phyloP scores from a whole-genome alignment of 2,113 vertebrate species.

The Pteronura brasiliensis region DNA sequence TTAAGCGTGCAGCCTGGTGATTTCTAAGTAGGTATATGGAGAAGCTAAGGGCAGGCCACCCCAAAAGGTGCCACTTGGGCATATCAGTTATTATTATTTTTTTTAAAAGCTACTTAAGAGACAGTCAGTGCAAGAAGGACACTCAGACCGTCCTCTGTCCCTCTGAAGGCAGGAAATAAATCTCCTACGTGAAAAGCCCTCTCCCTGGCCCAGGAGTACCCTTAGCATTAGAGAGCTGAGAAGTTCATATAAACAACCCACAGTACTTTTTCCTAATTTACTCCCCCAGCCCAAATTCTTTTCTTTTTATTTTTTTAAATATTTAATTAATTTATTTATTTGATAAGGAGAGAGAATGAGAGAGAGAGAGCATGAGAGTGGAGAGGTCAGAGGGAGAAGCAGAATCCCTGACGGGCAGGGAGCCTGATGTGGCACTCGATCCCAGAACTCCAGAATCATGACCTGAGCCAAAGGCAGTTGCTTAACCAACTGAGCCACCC shows the following conservation, averaged over 20 bases:
- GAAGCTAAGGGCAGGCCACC: neutral
- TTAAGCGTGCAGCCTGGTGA: neutral
- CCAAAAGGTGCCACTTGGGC: neutral
- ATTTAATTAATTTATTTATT: no score
- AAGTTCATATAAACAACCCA: neutral
- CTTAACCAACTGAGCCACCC: no score
- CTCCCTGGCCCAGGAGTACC: neutral
- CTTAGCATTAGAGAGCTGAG: neutral
- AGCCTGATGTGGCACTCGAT: no score
- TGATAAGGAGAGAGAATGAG: no score
- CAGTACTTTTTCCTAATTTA: neutral
- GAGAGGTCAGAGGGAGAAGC: no score
- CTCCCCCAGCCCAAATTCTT: neutral
- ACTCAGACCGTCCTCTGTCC: neutral
- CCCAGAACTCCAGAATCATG: no score
- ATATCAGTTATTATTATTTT: neutral
- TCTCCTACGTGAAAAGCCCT: neutral
- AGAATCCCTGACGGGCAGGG: no score
- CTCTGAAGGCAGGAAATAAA: neutral
- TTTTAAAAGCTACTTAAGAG: neutral
- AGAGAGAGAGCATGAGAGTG: no score
- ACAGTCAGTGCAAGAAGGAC: neutral
- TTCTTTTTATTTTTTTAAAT: no score
- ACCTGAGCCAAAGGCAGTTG: no score
- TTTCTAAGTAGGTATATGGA: neutral